A percentile compares a stretch with the other conserved stretches of the same genome.
Conservation (phyloP, 2,888 invertebrate genomes). For the Lepidocyrtoides sp. region DNA sequence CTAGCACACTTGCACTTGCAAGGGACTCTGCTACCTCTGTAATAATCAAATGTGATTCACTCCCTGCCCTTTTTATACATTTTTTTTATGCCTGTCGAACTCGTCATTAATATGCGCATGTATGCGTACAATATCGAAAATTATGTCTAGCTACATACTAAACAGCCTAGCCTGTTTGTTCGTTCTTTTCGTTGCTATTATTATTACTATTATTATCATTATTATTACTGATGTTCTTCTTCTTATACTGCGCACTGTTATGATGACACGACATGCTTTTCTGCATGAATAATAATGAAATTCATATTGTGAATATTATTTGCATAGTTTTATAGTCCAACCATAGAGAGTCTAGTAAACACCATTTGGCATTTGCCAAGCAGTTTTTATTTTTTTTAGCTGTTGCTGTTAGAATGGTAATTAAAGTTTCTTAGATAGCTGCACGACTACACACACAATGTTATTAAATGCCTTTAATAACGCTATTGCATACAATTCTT, state of each 20-base stretch:
- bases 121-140: not conserved
- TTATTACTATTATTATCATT: too few relatives aligned
- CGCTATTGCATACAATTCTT: not conserved
- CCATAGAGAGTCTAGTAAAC: too few relatives aligned
- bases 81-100: slow-evolving; percentile 31
- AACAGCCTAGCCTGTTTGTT: not conserved
- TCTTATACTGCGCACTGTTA: not conserved
- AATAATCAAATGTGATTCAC: not conserved
- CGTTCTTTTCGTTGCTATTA: not conserved
- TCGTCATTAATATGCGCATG: slow-evolving; percentile 10
- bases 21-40: not conserved
- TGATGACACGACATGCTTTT: not conserved
- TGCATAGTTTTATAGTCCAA: not conserved
- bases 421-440: not conserved
- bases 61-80: slow-evolving; percentile 14
- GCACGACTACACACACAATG: not conserved
- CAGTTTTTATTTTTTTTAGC: not conserved
- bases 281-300: not conserved
- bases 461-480: not conserved
- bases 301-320: not conserved
- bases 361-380: too few relatives aligned
- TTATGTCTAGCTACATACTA: not conserved
- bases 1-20: slow-evolving; percentile 20
- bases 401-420: not conserved
- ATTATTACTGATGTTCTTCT: not conserved